A percentile compares a stretch with the other conserved stretches of the same genome.
Conservation (phyloP, 2,113 vertebrate species). For the Oenanthe oenanthe region DNA sequence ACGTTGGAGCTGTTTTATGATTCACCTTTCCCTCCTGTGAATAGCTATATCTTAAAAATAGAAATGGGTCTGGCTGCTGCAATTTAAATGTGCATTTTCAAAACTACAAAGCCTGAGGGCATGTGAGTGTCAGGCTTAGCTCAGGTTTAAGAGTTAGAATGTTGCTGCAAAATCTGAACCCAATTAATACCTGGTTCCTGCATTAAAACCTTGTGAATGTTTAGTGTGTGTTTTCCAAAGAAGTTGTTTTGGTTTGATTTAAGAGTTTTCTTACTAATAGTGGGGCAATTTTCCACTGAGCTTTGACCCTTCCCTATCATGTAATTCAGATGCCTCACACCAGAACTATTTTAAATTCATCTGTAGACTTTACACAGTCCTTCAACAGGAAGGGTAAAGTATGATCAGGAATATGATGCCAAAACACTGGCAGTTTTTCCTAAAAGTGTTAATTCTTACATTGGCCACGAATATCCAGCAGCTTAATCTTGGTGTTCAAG, state of each 20-base stretch:
- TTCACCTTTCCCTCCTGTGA: neutral
- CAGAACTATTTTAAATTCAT: neutral
- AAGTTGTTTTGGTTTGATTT: neutral
- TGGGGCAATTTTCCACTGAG: neutral
- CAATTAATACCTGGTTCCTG: neutral
- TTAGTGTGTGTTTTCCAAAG: neutral
- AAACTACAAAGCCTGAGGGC: neutral
- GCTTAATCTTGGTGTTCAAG: neutral
- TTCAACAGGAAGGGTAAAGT: neutral
- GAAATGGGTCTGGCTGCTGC: neutral
- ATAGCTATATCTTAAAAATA: slow-evolving; percentile 7
- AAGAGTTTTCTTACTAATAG: neutral
- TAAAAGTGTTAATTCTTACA: neutral
- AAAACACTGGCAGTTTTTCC: neutral
- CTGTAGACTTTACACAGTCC: neutral
- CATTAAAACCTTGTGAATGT: neutral
- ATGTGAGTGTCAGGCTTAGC: neutral
- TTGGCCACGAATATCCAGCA: neutral
- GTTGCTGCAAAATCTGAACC: neutral
- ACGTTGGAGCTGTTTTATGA: neutral
- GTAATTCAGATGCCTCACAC: neutral
- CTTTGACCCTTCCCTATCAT: neutral
- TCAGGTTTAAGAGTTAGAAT: neutral
- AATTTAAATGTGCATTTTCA: slow-evolving; percentile 9
- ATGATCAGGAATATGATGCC: neutral